A percentile compares a stretch with the other conserved stretches of the same genome.
These are phyloP conservation scores for Gryon sp. DNA, from an alignment of 1,140 invertebrate genomes.

Conservation along the genomic window DNA sequence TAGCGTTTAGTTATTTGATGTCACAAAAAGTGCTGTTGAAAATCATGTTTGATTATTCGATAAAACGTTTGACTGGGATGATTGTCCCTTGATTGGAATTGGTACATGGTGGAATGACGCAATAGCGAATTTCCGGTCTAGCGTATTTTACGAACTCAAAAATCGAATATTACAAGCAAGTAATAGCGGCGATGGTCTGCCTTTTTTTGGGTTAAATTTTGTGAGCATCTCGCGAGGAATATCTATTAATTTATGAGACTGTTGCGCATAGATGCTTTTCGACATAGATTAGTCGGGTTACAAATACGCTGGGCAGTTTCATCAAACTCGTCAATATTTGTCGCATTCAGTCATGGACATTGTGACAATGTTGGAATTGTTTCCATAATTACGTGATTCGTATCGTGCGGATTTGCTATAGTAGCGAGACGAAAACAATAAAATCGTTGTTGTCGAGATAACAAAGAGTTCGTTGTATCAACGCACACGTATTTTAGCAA, in stretches of 20 bases:
- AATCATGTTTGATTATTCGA: slow-evolving; percentile 65
- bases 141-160: slow-evolving; percentile 36
- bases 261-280: slow-evolving; percentile 27
- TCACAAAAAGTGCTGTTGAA: slow-evolving; percentile 22
- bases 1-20: too few species aligned
- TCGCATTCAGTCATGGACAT: slow-evolving; percentile 60
- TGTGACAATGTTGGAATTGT: slow-evolving; percentile 73
- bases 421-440: slow-evolving; percentile 73
- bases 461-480: slow-evolving; percentile 32
- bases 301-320: slow-evolving; percentile 72
- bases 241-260: slow-evolving; percentile 33
- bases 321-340: slow-evolving; percentile 77
- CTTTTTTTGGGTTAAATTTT: slow-evolving; percentile 31
- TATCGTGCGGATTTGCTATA: slow-evolving; percentile 68
- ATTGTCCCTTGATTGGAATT: slow-evolving; percentile 74
- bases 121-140: slow-evolving; percentile 47
- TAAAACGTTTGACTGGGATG: slow-evolving; percentile 71
- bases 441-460: slow-evolving; percentile 59
- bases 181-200: slow-evolving; percentile 13
- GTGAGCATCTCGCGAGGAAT: slow-evolving; percentile 30
- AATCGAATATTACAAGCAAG: slow-evolving; percentile 38
- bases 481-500: slow-evolving; percentile 33
- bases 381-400: slow-evolving; percentile 72
- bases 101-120: slow-evolving; percentile 59
- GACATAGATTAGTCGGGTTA: slow-evolving; percentile 74